A percentile compares a stretch with the other conserved stretches of the same genome.
phyloP scores from a whole-genome alignment of 64 coral and sea anemone genomes.

The Trachythela sp. region DNA sequence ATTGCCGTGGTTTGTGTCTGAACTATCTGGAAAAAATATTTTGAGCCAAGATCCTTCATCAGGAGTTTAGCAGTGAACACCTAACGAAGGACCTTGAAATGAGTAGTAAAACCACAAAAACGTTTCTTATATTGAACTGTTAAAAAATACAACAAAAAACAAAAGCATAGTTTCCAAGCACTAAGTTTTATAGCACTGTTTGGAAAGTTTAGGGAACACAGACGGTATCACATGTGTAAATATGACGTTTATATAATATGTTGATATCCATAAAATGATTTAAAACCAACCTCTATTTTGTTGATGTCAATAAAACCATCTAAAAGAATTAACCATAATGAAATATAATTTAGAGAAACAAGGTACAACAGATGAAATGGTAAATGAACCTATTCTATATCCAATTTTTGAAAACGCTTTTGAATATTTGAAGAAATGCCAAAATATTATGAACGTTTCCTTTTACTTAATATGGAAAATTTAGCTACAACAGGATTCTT shows the following conservation, averaged over 20 bases:
- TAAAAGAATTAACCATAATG: not conserved
- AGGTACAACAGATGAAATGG: not conserved
- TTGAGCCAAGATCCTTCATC: no score
- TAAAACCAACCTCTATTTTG: not conserved
- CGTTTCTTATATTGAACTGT: no score
- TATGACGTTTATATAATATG: not conserved
- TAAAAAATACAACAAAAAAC: no score
- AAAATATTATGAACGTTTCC: not conserved
- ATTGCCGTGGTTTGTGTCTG: no score
- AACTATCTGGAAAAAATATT: no score
- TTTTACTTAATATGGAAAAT: not conserved
- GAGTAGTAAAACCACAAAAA: no score
- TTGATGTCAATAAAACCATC: constrained; percentile 11
- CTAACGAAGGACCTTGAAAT: no score
- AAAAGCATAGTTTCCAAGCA: no score
- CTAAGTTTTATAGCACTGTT: no score
- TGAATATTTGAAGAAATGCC: not conserved
- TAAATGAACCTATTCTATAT: not conserved
- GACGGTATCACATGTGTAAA: no score
- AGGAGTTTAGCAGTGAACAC: no score
- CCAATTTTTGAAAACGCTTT: not conserved
- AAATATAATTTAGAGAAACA: not conserved
- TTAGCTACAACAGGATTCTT: not conserved
- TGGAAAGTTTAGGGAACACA: no score
- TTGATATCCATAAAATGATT: not conserved